phyloP scores from a whole-genome alignment of 1,140 invertebrate genomes.

The Sycophaga agraensis region DNA sequence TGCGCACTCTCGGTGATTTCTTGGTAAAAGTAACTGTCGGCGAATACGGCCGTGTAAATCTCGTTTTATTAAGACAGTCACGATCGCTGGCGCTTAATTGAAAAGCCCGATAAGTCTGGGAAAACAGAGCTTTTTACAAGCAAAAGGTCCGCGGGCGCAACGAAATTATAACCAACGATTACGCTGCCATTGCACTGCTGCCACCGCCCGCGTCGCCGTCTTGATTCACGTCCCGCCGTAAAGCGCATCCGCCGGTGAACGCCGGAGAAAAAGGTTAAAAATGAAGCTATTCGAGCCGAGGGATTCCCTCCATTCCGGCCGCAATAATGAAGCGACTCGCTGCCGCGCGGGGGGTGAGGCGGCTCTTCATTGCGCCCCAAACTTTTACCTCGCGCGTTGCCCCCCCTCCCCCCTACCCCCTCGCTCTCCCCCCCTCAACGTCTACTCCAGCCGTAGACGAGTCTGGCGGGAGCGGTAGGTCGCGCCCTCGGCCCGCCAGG shows the following conservation, averaged over 20 bases:
- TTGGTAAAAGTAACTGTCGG: too few species aligned
- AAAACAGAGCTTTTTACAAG: conserved; percentile 2
- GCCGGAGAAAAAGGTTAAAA: conserved; percentile 38
- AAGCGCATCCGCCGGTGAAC: conserved; percentile 24
- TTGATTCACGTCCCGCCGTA: conserved; percentile 12
- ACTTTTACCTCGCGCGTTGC: neutral
- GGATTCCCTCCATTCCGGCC: too few species aligned
- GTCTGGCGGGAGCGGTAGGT: neutral
- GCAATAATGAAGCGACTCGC: too few species aligned
- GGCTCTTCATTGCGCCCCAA: too few species aligned
- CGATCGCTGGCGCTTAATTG: conserved; percentile 14
- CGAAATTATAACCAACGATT: conserved; percentile 13
- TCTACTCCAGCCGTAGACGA: too few species aligned
- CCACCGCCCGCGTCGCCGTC: too few species aligned
- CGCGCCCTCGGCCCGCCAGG: neutral
- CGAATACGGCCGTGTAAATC: conserved; percentile 22
- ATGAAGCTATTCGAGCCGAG: conserved; percentile 50
- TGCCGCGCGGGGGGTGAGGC: conserved; percentile 41
- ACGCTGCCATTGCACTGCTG: conserved; percentile 10
- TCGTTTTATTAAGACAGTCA: conserved; percentile 26
- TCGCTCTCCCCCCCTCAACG: neutral
- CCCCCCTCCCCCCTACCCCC: neutral
- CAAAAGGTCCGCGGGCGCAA: neutral
- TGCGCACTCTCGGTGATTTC: too few species aligned
- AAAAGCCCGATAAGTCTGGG: conserved; percentile 17